Conservation (phyloP, 2,888 invertebrate genomes). For the Eilema depressum region DNA sequence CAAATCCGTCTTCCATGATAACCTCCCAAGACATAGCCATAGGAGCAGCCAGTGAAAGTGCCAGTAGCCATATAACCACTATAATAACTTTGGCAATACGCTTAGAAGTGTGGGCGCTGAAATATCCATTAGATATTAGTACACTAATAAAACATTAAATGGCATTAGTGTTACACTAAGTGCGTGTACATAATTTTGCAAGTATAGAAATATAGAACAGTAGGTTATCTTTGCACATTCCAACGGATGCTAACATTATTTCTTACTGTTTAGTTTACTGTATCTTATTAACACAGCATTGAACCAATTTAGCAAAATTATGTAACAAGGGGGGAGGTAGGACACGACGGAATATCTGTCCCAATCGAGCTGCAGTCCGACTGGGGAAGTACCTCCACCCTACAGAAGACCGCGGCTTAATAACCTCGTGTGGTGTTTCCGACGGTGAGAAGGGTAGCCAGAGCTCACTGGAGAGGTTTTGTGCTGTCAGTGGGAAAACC, state of each 20-base stretch:
- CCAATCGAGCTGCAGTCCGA: too few relatives aligned
- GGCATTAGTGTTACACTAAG: background rate
- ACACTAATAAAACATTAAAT: background rate
- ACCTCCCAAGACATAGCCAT: slow-evolving; percentile 89
- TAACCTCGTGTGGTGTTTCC: too few relatives aligned
- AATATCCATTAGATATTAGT: slow-evolving; percentile 59
- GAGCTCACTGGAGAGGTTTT: too few relatives aligned
- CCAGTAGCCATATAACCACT: slow-evolving; percentile 91
- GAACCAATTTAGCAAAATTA: background rate
- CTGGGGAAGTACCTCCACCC: too few relatives aligned
- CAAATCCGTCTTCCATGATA: slow-evolving; percentile 79
- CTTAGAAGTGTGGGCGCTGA: slow-evolving; percentile 91
- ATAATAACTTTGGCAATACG: slow-evolving; percentile 91
- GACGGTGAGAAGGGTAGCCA: too few relatives aligned
- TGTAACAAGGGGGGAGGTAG: too few relatives aligned
- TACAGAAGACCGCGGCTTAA: too few relatives aligned
- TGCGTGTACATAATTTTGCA: background rate
- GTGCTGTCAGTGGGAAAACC: too few relatives aligned
- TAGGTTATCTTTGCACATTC: background rate
- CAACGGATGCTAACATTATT: too few relatives aligned
- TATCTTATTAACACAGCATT: background rate
- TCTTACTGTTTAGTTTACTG: background rate
- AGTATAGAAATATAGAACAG: background rate
- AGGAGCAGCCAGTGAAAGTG: slow-evolving; percentile 90
- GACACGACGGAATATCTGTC: too few relatives aligned